These are phyloP conservation scores for Chelon labrosus DNA, from an alignment of 2,797 vertebrate species.

Conservation along the genomic window DNA sequence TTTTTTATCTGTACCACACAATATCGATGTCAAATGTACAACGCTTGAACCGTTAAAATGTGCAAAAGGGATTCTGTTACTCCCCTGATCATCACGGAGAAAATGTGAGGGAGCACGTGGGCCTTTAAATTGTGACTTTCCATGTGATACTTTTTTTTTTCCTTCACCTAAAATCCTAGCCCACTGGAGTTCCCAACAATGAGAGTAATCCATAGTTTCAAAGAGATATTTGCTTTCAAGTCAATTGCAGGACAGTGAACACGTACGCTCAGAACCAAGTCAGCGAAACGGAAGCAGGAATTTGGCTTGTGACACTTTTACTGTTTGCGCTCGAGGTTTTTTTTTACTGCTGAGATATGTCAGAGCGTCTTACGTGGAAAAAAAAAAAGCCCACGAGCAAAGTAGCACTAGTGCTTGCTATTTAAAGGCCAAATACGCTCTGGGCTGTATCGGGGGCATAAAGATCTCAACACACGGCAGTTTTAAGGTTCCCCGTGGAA, in stretches of 20 bases:
- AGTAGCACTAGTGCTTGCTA: not conserved
- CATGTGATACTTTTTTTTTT: not conserved
- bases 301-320: not conserved
- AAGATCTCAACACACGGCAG: not conserved
- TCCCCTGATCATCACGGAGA: no score
- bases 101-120: not conserved
- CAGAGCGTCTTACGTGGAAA: not conserved
- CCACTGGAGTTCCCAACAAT: not conserved
- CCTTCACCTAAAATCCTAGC: not conserved
- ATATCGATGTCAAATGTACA: not conserved
- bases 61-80: not conserved
- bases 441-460: not conserved
- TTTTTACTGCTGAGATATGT: not conserved
- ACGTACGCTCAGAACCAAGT: not conserved
- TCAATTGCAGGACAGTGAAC: not conserved
- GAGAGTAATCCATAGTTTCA: not conserved
- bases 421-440: conserved; percentile 1
- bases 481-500: conserved; percentile 17
- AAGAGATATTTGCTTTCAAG: not conserved
- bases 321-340: not conserved
- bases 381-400: not conserved
- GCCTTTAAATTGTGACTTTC: not conserved
- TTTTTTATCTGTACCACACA: conserved; percentile 1
- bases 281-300: not conserved
- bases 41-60: not conserved